These are phyloP conservation scores for Taenaris catops DNA, from an alignment of 2,888 invertebrate genomes.

Conservation along the genomic window DNA sequence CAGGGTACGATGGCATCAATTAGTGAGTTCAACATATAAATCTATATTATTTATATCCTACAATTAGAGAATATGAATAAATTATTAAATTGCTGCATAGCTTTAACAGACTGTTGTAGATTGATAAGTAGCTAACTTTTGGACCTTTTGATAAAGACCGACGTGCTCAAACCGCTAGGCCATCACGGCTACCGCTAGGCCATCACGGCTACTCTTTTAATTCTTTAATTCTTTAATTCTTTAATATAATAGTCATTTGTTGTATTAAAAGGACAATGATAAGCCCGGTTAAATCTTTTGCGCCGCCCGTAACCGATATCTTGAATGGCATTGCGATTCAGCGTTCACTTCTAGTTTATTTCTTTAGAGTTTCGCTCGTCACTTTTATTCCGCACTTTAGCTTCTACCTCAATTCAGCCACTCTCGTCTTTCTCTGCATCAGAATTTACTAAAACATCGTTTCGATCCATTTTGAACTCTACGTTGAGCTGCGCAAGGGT, in stretches of 20 bases:
- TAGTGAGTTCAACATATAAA: slow-evolving; percentile 86
- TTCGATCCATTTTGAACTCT: slow-evolving; percentile 29
- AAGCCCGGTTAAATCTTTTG: slow-evolving; percentile 12
- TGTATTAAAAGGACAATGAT: slow-evolving; percentile 5
- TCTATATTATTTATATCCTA: too few relatives aligned
- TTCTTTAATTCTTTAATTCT: too few relatives aligned
- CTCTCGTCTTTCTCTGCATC: slow-evolving; percentile 66
- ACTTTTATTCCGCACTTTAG: slow-evolving; percentile 75
- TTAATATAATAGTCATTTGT: too few relatives aligned
- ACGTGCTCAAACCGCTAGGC: too few relatives aligned
- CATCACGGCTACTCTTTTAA: too few relatives aligned
- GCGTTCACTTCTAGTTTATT: slow-evolving; percentile 33
- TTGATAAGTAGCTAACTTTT: too few relatives aligned
- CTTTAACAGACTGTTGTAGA: too few relatives aligned
- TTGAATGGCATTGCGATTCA: slow-evolving; percentile 23
- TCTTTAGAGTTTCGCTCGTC: slow-evolving; percentile 46
- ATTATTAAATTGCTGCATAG: too few relatives aligned
- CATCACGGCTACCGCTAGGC: too few relatives aligned
- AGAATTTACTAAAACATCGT: slow-evolving; percentile 47
- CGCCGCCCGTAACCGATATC: slow-evolving; percentile 19
- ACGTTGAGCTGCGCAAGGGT: slow-evolving; percentile 23
- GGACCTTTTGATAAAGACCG: too few relatives aligned
- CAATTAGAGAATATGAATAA: too few relatives aligned
- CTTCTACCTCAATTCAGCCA: slow-evolving; percentile 71
- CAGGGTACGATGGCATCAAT: slow-evolving; percentile 94